Evolutionary conservation across 2,113 vertebrate genomes (phyloP), one percentile per base, ranked within the genome.

Genomic region (Ancistrus triradiatus): DNA sequence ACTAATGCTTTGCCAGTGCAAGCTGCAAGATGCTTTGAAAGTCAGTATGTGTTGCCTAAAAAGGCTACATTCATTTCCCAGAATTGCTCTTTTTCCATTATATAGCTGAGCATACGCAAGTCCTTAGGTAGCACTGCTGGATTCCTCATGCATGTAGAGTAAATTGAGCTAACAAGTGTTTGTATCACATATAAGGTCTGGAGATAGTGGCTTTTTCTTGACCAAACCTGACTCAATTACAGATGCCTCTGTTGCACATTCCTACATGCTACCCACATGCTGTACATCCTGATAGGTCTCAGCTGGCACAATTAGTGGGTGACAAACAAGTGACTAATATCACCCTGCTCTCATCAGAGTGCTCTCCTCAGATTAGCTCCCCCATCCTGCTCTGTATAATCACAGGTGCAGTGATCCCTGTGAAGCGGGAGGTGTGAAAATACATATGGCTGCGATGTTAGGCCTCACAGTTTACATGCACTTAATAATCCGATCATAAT

Each of bases 321-420:
- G 59, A 72, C 63, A 62, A 57, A 50, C 49, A 42, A 67, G 59
- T 72, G 65, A 62, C 53, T 60, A 43, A 17, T 44, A 62, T 72
- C 50, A 7, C 5, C 17, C 17, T n/a, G n/a, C n/a, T n/a, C n/a
- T 19, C 49, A 66, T 53, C 56, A 22, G 33, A 49, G 22, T 63
- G 50, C 52, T 58, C 19, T 44, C 37, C 55, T 24, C 53, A 47
- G 37, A 28, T 38, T 9, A 2, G 14, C 10, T 24, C 15, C 44
- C 37, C 44, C 53, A 25, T 14, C 7, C 44, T 28, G 15, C 35
- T 28, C 44, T n/a, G n/a, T n/a, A 60, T 33, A 42, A 13, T 43
- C 50, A 64, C 47, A 35, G 5, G 14, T 18, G 10, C 47, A 38
- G 35, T 62, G 38, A 50, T 37, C 60, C 59, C 25, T 42, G 4